These are phyloP conservation scores for Chanos chanos DNA, from an alignment of 2,797 vertebrate species.

Conservation along the genomic window DNA sequence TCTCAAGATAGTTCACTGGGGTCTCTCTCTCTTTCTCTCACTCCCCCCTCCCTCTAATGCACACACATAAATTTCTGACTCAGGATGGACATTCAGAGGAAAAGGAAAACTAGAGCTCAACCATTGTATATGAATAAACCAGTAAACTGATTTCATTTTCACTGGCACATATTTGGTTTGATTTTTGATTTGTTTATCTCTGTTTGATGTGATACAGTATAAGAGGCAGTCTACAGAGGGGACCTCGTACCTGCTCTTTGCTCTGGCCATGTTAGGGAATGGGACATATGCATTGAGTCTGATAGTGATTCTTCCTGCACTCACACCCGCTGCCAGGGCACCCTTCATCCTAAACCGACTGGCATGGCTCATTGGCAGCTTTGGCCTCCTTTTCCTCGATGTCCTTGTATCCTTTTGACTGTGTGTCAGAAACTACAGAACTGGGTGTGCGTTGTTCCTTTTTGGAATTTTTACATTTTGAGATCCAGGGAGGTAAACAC, in stretches of 20 bases:
- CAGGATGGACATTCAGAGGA: too few relatives aligned
- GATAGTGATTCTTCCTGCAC: slow-evolving; percentile 62
- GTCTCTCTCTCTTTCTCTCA: too few relatives aligned
- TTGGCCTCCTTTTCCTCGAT: slow-evolving; percentile 69
- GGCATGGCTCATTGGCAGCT: slow-evolving; percentile 71
- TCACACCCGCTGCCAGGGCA: slow-evolving; percentile 42
- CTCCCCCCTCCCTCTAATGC: too few relatives aligned
- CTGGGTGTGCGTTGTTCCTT: background rate
- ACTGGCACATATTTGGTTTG: too few relatives aligned
- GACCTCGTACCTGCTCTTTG: slow-evolving; percentile 66
- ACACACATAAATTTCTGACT: too few relatives aligned
- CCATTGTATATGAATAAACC: too few relatives aligned
- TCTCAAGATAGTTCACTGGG: background rate
- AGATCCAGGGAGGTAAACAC: too few relatives aligned
- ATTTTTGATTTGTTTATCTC: too few relatives aligned
- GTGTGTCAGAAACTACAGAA: background rate
- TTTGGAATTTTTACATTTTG: too few relatives aligned
- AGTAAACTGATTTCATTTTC: too few relatives aligned
- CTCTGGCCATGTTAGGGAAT: slow-evolving; percentile 67
- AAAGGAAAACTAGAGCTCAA: background rate
- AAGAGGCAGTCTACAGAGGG: slow-evolving; percentile 67
- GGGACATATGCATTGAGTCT: slow-evolving; percentile 61
- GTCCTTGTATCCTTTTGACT: slow-evolving; percentile 67
- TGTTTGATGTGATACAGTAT: slow-evolving; percentile 51
- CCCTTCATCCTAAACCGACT: slow-evolving; percentile 65